These are phyloP conservation scores for Gambelia wislizenii DNA, from an alignment of 2,797 vertebrate genomes.

Conservation along the genomic window DNA sequence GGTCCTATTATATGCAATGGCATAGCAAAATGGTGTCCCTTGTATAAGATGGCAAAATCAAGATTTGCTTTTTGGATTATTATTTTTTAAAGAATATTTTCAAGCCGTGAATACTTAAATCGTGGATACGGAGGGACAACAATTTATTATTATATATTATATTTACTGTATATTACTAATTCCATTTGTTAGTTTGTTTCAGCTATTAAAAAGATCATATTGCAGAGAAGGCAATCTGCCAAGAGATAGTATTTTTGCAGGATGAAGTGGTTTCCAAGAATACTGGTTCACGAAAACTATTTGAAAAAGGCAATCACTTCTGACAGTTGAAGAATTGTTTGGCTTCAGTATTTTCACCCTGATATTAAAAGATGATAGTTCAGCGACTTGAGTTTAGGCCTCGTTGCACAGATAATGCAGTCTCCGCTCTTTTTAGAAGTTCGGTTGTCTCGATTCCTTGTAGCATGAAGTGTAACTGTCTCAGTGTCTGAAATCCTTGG, in stretches of 20 bases:
- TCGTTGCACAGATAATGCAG: constrained; percentile 20
- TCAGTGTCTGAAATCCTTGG: neutral
- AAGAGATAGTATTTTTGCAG: neutral
- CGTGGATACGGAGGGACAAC: too few relatives aligned
- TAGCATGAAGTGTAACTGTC: constrained; percentile 9
- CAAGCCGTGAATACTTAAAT: too few relatives aligned
- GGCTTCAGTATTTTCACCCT: constrained; percentile 27
- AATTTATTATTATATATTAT: neutral
- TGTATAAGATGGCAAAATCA: too few relatives aligned
- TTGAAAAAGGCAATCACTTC: constrained; percentile 18
- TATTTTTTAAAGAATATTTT: too few relatives aligned
- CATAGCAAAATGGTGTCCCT: too few relatives aligned
- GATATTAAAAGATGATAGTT: constrained; percentile 31
- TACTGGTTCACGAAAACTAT: constrained; percentile 11
- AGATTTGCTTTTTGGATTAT: too few relatives aligned
- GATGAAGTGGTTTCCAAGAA: constrained; percentile 1
- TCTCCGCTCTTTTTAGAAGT: constrained; percentile 15
- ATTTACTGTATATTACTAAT: neutral
- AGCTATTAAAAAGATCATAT: neutral
- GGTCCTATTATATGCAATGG: too few relatives aligned
- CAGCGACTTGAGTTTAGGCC: neutral
- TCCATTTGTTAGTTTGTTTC: neutral
- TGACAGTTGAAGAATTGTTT: constrained; percentile 37
- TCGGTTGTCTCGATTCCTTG: neutral
- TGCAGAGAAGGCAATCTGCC: neutral